Percentiles rank a stretch among this genome's conserved stretches.
Evolutionary conservation across 64 coral and sea anemone species (phyloP).

Genomic region (Cladopsammia gracilis): DNA sequence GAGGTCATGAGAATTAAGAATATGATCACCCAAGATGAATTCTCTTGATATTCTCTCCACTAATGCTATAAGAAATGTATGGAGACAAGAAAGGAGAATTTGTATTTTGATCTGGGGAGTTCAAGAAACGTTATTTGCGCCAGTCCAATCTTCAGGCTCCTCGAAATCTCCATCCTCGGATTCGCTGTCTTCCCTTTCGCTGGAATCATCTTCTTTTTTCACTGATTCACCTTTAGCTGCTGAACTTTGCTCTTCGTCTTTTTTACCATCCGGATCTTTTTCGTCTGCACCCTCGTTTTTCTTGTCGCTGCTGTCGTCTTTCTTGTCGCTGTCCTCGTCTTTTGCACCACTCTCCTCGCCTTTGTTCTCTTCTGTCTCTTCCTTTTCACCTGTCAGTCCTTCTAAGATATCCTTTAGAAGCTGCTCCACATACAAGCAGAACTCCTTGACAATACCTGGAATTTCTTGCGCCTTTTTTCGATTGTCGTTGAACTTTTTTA

Average conservation of each 20-base stretch:
- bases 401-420: constrained; percentile 71
- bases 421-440: constrained; percentile 55
- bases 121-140: too few species aligned
- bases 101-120: too few species aligned
- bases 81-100: too few species aligned
- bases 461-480: constrained; percentile 85
- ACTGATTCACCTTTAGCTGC: background rate
- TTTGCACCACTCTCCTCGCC: background rate
- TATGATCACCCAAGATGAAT: too few species aligned
- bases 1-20: too few species aligned
- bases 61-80: too few species aligned
- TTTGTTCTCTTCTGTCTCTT: constrained; percentile 52
- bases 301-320: constrained; percentile 26
- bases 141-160: too few species aligned
- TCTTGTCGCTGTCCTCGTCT: background rate
- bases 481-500: constrained; percentile 89
- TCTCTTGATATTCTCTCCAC: too few species aligned
- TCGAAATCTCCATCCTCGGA: too few species aligned
- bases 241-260: background rate
- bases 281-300: background rate
- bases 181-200: background rate
- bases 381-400: constrained; percentile 64
- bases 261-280: background rate
- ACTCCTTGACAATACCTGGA: constrained; percentile 77
- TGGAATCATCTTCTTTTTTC: background rate